Conservation (phyloP, 2,888 invertebrate genomes). For the Sinhomidia bicolor region DNA sequence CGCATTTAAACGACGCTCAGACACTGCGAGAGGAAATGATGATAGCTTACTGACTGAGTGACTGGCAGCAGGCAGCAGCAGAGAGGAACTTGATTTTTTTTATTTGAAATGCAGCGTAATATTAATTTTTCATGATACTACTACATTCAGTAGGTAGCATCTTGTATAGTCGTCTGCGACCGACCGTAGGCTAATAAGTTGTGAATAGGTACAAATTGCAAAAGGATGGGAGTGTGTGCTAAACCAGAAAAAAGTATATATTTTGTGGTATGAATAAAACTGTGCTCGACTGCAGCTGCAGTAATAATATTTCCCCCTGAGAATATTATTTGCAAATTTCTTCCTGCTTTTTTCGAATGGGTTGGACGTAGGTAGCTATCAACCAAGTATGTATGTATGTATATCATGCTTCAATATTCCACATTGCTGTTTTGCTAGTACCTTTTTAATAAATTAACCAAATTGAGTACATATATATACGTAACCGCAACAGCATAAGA, state of each 20-base stretch:
- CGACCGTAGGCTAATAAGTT: neutral
- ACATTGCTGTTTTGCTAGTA: neutral
- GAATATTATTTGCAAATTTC: slow-evolving; percentile 15
- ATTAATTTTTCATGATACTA: neutral
- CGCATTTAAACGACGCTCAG: neutral
- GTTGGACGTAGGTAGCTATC: neutral
- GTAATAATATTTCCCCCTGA: slow-evolving; percentile 39
- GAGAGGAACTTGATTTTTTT: slow-evolving; percentile 57
- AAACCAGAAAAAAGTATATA: slow-evolving; percentile 45
- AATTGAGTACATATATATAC: neutral
- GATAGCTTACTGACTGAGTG: slow-evolving; percentile 16
- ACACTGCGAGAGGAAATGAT: neutral
- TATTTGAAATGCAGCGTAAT: slow-evolving; percentile 33
- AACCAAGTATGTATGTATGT: neutral
- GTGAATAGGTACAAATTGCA: neutral
- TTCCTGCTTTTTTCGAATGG: neutral
- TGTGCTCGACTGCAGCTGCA: neutral
- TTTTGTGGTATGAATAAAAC: slow-evolving; percentile 11
- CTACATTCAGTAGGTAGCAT: neutral
- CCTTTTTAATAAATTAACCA: slow-evolving; percentile 15
- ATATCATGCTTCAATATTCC: neutral
- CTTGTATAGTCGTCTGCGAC: neutral
- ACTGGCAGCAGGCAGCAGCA: neutral
- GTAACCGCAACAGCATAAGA: neutral
- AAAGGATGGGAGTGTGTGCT: neutral